A percentile compares a stretch with the other conserved stretches of the same genome.
Evolutionary conservation across 2,113 vertebrate species (phyloP).

Genomic region (Dipodomys stephensi): DNA sequence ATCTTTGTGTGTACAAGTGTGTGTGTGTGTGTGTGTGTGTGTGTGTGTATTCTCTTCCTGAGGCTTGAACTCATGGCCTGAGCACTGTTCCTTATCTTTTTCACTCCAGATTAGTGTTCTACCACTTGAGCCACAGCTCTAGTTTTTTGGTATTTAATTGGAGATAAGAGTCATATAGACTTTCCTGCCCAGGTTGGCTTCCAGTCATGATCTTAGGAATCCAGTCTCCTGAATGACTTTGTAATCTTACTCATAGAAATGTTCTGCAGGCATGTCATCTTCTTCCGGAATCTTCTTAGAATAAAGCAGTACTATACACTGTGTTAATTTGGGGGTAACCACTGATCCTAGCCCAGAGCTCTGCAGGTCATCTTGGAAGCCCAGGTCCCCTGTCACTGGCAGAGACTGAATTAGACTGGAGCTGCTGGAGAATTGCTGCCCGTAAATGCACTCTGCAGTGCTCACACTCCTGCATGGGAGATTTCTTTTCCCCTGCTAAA

Average conservation of each 20-base stretch:
- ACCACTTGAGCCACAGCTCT: too few species aligned
- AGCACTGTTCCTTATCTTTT: too few species aligned
- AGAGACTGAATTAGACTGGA: not conserved
- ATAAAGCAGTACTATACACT: not conserved
- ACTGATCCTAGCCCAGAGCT: not conserved
- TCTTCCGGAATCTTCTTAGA: not conserved
- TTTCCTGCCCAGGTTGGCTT: too few species aligned
- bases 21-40: too few species aligned
- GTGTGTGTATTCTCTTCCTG: too few species aligned
- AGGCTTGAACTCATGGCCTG: too few species aligned
- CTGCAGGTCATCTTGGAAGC: slow-evolving; percentile 4
- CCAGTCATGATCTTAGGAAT: too few species aligned
- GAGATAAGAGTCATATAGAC: too few species aligned
- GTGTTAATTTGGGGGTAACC: not conserved
- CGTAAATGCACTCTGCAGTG: not conserved
- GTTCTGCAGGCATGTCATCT: not conserved
- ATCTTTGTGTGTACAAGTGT: not conserved
- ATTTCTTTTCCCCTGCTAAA: not conserved
- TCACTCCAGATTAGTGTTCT: too few species aligned
- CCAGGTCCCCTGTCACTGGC: not conserved
- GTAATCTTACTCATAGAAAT: not conserved
- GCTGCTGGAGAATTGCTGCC: not conserved
- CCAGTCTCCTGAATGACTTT: not conserved
- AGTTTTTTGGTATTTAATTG: too few species aligned
- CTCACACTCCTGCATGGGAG: not conserved